A percentile compares a stretch with the other conserved stretches of the same genome.
These are phyloP conservation scores for Lepetodrilus schrolli DNA, from an alignment of 2,888 invertebrate species.

Conservation along the genomic window DNA sequence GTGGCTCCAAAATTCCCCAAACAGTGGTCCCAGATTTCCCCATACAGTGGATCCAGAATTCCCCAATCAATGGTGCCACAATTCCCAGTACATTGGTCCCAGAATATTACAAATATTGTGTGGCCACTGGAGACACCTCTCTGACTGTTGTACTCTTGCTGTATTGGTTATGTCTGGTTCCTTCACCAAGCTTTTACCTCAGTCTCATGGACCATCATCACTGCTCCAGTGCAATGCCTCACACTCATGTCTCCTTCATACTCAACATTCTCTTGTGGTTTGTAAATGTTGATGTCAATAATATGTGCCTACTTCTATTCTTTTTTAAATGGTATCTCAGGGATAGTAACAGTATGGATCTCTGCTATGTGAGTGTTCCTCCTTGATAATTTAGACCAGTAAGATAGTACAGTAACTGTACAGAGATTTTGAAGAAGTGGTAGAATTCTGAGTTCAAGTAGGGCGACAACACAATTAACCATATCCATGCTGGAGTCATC, in stretches of 20 bases:
- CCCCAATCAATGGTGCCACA: too few species aligned
- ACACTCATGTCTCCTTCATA: neutral
- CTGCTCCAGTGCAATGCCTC: neutral
- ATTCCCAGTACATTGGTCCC: neutral
- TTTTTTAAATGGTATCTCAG: conserved; percentile 11
- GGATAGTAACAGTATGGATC: conserved; percentile 1
- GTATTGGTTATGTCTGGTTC: neutral
- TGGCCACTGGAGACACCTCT: neutral
- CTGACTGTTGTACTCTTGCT: neutral
- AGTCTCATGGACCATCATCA: conserved; percentile 5
- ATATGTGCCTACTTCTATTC: conserved; percentile 15
- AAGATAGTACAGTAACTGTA: too few species aligned
- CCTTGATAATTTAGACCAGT: too few species aligned
- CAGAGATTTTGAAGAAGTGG: too few species aligned
- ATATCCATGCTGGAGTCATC: too few species aligned
- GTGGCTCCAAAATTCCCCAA: too few species aligned
- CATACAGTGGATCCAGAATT: too few species aligned
- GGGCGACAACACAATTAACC: too few species aligned
- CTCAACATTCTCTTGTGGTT: conserved; percentile 13
- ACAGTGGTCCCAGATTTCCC: too few species aligned
- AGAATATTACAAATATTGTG: neutral
- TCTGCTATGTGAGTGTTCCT: neutral
- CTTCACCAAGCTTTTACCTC: neutral
- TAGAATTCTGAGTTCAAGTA: too few species aligned
- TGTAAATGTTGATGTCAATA: conserved; percentile 26